Evolutionary conservation across 2,797 vertebrate genomes (phyloP).

Genomic region (Caiman crocodilus): DNA sequence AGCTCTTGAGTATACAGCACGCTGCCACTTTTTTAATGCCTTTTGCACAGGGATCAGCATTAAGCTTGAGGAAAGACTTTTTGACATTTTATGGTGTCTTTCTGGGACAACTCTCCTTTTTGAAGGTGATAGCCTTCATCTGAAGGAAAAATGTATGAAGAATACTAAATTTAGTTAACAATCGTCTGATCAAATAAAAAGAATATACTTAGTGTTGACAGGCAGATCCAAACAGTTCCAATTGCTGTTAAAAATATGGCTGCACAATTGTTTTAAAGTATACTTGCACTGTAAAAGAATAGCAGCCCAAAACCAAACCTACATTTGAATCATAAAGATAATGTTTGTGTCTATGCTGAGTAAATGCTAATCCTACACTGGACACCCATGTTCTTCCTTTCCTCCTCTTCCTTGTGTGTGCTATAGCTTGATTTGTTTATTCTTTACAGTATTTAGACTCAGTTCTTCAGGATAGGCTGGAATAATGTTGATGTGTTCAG

Average conservation of each 20-base stretch:
- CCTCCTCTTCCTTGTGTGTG: constrained; percentile 22
- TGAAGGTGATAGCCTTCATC: neutral
- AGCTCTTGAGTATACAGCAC: neutral
- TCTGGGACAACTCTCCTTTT: neutral
- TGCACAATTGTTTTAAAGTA: constrained; percentile 17
- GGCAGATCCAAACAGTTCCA: neutral
- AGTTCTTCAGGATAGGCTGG: neutral
- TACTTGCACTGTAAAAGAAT: constrained; percentile 35
- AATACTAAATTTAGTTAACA: neutral
- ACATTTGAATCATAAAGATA: constrained; percentile 58
- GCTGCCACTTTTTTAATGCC: neutral
- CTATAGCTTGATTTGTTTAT: constrained; percentile 13
- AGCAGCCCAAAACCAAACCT: constrained; percentile 34
- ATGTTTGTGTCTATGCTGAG: constrained; percentile 53
- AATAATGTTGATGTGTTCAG: constrained; percentile 29
- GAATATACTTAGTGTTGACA: neutral
- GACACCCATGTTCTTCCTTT: constrained; percentile 31
- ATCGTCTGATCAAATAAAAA: no score
- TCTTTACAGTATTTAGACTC: constrained; percentile 20
- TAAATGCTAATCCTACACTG: constrained; percentile 34
- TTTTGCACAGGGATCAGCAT: neutral
- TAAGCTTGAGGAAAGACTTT: neutral
- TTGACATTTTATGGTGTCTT: neutral
- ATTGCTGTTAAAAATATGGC: constrained; percentile 42
- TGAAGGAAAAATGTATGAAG: neutral